Base-by-base conservation (phyloP, 2,113 vertebrate species). In the Mobula hypostoma region DNA sequence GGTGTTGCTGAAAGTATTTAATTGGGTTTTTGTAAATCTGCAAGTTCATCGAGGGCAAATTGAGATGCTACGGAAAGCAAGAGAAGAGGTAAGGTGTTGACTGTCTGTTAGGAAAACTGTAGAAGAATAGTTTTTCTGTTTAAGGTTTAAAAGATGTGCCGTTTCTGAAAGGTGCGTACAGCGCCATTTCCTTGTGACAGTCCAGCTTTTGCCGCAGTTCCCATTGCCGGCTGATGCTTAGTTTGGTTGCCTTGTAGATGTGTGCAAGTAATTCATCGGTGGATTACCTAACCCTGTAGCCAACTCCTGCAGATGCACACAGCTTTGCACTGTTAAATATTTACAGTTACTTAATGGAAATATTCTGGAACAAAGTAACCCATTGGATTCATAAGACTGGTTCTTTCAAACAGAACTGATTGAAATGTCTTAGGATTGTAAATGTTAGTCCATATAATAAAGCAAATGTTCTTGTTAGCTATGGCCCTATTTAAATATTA, bases 1-100 rank as follows among this genome's bases (percentile, higher is more conserved):
- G 97, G 94, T 40, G 0, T 94, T 97, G 32, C 95, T 97, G 40
- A 95, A 95, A 94, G 74, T 97, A 29, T 95, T 97, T 94, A 96
- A 76, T 40, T 19, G 76, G 8, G 76, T 96, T 77, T 97, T 97
- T 95, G 91, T 95, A 94, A 94, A 78, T 0, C 95, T 97, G 68
- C 96, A 95, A 94, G 95, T 97, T 40, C 97, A 97, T 94, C 95
- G n/a, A 5, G 97, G 96, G 61, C 97, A 97, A 95, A 91, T 97
- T 96, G 95, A 96, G 95, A 97, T 96, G 95, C 95, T 97, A 82
- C 96, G 91, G 58, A 94, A 78, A 82, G 97, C 97, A 0, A 24
- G 95, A 11, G 36, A 95, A 76, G 94, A 2, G 95, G 97, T 97
- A 94, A 74, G 96, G 24, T 14, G 48, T 74, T 90, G 36, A 48